Conservation (phyloP, 1,140 invertebrate species). For the Camponotus floridanus region DNA sequence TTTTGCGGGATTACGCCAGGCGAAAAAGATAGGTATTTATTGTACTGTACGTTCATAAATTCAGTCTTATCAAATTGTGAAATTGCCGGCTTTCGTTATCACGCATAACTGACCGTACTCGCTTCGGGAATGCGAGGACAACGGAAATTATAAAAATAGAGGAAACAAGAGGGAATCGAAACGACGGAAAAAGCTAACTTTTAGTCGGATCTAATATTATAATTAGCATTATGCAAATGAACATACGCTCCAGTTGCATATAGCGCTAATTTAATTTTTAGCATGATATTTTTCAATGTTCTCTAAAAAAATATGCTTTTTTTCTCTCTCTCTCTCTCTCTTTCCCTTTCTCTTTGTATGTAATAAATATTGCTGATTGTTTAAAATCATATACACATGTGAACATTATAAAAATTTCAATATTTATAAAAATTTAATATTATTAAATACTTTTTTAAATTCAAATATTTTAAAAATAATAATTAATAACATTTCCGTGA, state of each 20-base stretch:
- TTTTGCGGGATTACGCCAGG: conserved; percentile 37
- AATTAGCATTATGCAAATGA: conserved; percentile 50
- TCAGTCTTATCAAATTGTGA: conserved; percentile 61
- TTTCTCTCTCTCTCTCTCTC: background rate
- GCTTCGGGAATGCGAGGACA: conserved; percentile 30
- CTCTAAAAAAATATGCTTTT: background rate
- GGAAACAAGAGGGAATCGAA: background rate
- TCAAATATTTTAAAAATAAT: background rate
- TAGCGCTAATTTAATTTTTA: conserved; percentile 34
- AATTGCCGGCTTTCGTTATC: conserved; percentile 61
- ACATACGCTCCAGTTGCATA: background rate
- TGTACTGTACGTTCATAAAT: conserved; percentile 53
- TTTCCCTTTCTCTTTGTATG: too few species aligned
- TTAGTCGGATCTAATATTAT: conserved; percentile 30
- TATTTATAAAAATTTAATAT: too few species aligned
- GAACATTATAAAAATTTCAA: background rate
- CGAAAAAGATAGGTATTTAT: conserved; percentile 53
- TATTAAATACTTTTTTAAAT: background rate
- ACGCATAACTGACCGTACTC: conserved; percentile 49
- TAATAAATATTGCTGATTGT: background rate
- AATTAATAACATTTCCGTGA: background rate
- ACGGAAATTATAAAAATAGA: conserved; percentile 54
- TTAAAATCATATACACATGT: background rate
- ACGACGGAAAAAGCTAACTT: background rate
- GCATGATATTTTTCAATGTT: conserved; percentile 24